Conservation (phyloP, 2,888 invertebrate species). For the Dorcus parallelipipedus region DNA sequence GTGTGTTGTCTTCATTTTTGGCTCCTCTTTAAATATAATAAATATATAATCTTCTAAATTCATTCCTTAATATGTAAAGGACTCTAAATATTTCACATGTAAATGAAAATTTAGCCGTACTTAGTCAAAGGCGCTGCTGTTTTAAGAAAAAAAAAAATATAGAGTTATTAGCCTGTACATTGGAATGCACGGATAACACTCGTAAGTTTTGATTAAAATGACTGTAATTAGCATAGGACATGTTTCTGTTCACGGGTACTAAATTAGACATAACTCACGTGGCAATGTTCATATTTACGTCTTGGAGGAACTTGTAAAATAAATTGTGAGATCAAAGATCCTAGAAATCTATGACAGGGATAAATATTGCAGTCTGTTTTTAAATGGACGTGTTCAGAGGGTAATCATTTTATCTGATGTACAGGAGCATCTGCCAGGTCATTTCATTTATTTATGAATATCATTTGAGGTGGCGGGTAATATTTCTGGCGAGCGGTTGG, state of each 20-base stretch:
- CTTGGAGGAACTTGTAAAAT: slow-evolving; percentile 21
- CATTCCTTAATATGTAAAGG: too few relatives aligned
- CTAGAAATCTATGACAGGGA: slow-evolving; percentile 22
- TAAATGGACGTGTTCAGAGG: slow-evolving; percentile 24
- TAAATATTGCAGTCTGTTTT: slow-evolving; percentile 23
- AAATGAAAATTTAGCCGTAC: too few relatives aligned
- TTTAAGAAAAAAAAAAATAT: too few relatives aligned
- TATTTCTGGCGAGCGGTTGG: slow-evolving; percentile 23
- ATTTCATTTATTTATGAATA: slow-evolving; percentile 27
- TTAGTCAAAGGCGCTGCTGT: too few relatives aligned
- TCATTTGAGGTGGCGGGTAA: slow-evolving; percentile 24
- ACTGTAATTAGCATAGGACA: neutral
- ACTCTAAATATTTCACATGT: too few relatives aligned
- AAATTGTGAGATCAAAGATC: slow-evolving; percentile 26
- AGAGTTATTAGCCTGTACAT: too few relatives aligned
- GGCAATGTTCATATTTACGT: slow-evolving; percentile 20
- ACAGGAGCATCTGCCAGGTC: slow-evolving; percentile 24
- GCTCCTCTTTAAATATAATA: too few relatives aligned
- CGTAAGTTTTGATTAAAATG: neutral
- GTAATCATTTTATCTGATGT: slow-evolving; percentile 24
- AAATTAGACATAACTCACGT: slow-evolving; percentile 11
- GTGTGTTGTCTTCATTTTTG: too few relatives aligned
- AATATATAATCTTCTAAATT: too few relatives aligned
- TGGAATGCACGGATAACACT: too few relatives aligned
- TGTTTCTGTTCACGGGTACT: neutral